These are phyloP conservation scores for Pseudomyrmex sp. DNA, from an alignment of 1,140 invertebrate species.

Conservation along the genomic window DNA sequence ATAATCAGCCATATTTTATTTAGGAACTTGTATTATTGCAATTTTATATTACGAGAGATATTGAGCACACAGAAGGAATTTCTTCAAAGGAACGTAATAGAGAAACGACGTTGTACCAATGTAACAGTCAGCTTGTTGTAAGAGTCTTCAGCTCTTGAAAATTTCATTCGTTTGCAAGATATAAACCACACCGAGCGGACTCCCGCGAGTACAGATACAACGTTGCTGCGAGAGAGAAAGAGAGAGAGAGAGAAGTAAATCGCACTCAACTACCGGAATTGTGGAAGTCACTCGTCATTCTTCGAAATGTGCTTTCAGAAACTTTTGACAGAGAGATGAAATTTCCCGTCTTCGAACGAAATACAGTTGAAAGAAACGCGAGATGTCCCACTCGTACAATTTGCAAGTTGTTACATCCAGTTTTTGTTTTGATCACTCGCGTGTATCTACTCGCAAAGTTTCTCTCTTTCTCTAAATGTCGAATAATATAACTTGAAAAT, in stretches of 20 bases:
- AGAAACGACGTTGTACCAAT: background rate
- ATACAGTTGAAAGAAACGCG: slow-evolving; percentile 4
- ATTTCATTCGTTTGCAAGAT: slow-evolving; percentile 16
- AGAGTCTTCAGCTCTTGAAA: slow-evolving; percentile 17
- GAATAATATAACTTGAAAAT: background rate
- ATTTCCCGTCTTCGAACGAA: slow-evolving; percentile 1
- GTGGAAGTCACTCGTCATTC: slow-evolving; percentile 6
- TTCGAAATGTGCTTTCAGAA: background rate
- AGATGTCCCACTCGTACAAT: background rate
- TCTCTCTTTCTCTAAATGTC: background rate
- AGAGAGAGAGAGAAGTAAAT: slow-evolving; percentile 15
- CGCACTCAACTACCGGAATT: slow-evolving; percentile 8
- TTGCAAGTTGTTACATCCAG: background rate
- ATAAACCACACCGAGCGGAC: background rate
- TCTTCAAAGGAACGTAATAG: background rate
- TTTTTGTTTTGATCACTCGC: background rate
- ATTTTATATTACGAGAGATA: background rate
- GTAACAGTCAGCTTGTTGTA: background rate
- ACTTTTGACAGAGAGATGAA: background rate
- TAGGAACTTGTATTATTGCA: background rate
- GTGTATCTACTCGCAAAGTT: background rate
- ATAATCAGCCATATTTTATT: background rate
- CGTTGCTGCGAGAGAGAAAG: background rate
- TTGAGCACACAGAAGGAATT: background rate
- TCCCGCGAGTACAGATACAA: background rate